These are phyloP conservation scores for Drosophila albomicans DNA, from an alignment of 1,140 invertebrate species.

Conservation along the genomic window DNA sequence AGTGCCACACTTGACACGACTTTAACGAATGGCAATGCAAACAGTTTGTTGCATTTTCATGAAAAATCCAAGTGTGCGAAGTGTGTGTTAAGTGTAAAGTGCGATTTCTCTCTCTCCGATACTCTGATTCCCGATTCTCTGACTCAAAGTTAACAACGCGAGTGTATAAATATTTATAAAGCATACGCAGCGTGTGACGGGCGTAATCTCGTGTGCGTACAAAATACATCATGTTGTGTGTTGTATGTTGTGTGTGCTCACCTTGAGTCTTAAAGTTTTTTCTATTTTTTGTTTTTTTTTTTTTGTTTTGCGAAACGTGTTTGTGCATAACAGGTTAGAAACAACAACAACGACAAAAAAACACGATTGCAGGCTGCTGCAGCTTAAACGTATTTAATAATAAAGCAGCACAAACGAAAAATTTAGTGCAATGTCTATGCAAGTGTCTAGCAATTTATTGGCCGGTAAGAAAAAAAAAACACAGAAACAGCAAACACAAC, in stretches of 20 bases:
- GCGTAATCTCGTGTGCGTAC: conserved; percentile 4
- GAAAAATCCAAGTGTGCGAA: conserved; percentile 17
- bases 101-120: conserved; percentile 14
- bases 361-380: not conserved
- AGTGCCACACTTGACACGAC: conserved; percentile 66
- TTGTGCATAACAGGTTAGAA: conserved; percentile 31
- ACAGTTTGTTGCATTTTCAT: conserved; percentile 25
- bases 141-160: conserved; percentile 10
- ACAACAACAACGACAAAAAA: not conserved
- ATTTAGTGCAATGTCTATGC: conserved; percentile 71
- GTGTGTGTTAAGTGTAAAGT: conserved; percentile 15
- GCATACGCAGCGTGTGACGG: conserved; percentile 71
- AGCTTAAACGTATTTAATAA: conserved; percentile 5
- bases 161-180: conserved; percentile 79
- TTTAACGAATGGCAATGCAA: conserved; percentile 28
- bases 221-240: no score
- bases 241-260: conserved; percentile 15
- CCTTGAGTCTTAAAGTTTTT: conserved; percentile 36
- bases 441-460: conserved; percentile 80
- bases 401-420: conserved; percentile 46
- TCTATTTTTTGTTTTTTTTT: not conserved
- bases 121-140: conserved; percentile 22
- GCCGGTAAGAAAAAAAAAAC: conserved; percentile 61
- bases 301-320: conserved; percentile 16
- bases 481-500: not conserved